phyloP scores from a whole-genome alignment of 2,113 vertebrate genomes.

The Capricornis sumatraensis region DNA sequence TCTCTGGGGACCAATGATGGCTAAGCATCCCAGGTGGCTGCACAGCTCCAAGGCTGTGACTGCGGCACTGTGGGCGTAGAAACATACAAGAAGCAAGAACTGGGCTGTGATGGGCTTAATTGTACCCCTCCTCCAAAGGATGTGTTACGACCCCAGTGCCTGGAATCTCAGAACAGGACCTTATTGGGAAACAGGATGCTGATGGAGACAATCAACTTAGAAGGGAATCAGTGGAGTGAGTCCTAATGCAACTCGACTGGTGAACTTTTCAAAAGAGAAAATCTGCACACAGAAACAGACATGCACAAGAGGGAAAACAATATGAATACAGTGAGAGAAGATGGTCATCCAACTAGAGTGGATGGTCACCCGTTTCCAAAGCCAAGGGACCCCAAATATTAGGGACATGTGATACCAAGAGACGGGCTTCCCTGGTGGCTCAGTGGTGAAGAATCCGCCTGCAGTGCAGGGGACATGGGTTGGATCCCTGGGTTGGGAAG shows the following conservation, averaged over 20 bases:
- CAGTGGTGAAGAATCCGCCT: neutral
- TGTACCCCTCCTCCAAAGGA: neutral
- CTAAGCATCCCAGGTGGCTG: neutral
- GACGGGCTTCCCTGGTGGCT: neutral
- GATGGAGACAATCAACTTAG: neutral
- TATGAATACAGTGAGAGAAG: neutral
- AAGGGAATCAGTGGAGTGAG: neutral
- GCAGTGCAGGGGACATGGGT: neutral
- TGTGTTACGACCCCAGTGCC: rapidly evolving
- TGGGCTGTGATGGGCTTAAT: neutral
- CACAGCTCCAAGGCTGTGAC: neutral
- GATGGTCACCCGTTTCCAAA: neutral
- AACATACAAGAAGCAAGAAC: neutral
- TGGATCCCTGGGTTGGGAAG: neutral
- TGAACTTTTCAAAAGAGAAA: neutral
- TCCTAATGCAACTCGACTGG: neutral
- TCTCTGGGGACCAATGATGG: neutral
- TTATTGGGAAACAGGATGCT: neutral
- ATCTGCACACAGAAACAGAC: neutral
- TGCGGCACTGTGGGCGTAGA: rapidly evolving
- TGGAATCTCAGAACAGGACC: neutral
- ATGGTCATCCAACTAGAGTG: rapidly evolving
- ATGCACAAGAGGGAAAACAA: rapidly evolving
- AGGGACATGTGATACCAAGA: rapidly evolving
- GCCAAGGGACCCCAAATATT: neutral